Evolutionary conservation across 2,113 vertebrate species (phyloP), one percentile per base, ranked within the genome.

Genomic region (Zapus hudsonius): DNA sequence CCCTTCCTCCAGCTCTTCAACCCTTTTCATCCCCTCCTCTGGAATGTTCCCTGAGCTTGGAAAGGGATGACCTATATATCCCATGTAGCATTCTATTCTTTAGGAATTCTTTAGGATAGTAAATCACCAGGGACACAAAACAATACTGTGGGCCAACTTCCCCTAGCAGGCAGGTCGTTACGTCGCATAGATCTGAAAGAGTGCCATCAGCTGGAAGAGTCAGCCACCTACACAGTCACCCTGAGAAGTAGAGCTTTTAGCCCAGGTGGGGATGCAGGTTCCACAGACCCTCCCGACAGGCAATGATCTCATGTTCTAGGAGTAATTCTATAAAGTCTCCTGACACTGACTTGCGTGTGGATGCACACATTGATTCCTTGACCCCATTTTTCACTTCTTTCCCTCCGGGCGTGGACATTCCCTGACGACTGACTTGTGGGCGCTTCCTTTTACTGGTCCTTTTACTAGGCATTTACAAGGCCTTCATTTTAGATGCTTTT

Each of bases 201-300:
- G 27, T 4, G 8, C 25, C 44, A 1, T 19, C 25, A 33, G 38
- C 42, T 64, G 84, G n/a, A 33, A 42, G 67, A 84, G 1, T 1
- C 9, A 73, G 29, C 2, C 1, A 22, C 27, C 2, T n/a, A 23
- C 6, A 10, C 11, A 25, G 20, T 16, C n/a, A 3, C 11, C n/a
- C 40, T 36, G 17, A 29, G 38, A 25, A 3, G 12, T 20, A 42
- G 76, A 74, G 15, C 29, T 31, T 17, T 10, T 17, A 31, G 25
- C 2, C 29, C 11, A 10, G 12, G 59, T 11, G 42, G 20, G 16
- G 31, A 10, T 42, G 2, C 47, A 47, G 47, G 47, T 8, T 47
- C 12, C 12, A 47, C 47, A 47, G 12, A 47, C 0, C 0, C 40
- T 5, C 17, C 22, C 29, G 20, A 19, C 4, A 55, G 40, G 5